Evolutionary conservation across 2,113 vertebrate genomes (phyloP), one percentile per base, ranked within the genome.

Genomic region (Harpagus bidentatus): DNA sequence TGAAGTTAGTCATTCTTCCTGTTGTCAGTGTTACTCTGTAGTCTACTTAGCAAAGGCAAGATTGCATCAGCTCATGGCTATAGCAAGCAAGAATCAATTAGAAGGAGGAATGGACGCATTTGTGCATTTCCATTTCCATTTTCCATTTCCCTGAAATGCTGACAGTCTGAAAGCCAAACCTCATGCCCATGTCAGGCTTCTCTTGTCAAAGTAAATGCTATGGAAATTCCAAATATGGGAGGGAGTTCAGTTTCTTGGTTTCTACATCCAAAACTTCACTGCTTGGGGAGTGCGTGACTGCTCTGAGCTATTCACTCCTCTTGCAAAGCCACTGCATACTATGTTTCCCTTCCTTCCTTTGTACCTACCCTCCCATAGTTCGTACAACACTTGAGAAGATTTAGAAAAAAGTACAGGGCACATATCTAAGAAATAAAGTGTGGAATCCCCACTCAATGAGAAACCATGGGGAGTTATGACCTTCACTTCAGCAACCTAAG

Each of bases 1-100:
- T 67, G 74, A 95, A 86, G 76, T 94, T 55, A 81, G n/a, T 83
- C 50, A 86, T 94, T 88, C 88, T 56, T 86, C 38, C 58, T 67
- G 80, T 26, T 78, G 80, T 55, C 86, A 81, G 2, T 36, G 79
- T 67, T 77, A 81, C 86, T 80, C 67, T 50, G 88, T 22, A 47
- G 90, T 43, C 88, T 22, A 14, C 76, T 90, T 10, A 74, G 82
- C 22, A 83, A 36, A 74, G 59, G 82, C 67, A 88, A 78, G 63
- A 74, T 13, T 78, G 63, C 76, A 81, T 13, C 56, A 47, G 43
- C 11, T 40, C 45, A 42, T 67, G 65, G 80, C 69, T 82, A 67
- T 8, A 72, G 81, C 23, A 73, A 89, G 79, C 32, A 85, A 26
- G n/a, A 43, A 12, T 6, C 61, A 63, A 55, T 84, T 38, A 26